Evolutionary conservation across 2,888 invertebrate species (phyloP), one percentile per base, ranked within the genome.

Genomic region (Thalpophila matura): DNA sequence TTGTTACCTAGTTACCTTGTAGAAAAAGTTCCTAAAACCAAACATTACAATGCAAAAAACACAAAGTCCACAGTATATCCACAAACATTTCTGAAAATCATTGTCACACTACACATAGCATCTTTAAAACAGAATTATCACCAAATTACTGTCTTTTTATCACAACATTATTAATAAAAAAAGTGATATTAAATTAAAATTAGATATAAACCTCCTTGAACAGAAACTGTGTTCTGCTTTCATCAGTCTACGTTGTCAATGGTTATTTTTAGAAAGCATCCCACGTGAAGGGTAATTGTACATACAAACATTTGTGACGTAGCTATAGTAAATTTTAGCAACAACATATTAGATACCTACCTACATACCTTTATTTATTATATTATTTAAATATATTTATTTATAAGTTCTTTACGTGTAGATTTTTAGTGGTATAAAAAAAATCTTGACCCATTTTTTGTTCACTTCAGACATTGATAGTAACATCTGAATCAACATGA

Each of bases 191-290:
- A 31, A 40, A 40, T 46, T 18, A 37, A n/a, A n/a, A 64, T 64
- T 53, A 42, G 51, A 33, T 43, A 35, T 63, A 68, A 76, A 73
- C 47, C 67, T 61, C 61, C 61, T 64, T 67, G 45, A 61, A 70
- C 37, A 54, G 46, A 72, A 62, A 51, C 58, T 55, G 57, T 67
- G 61, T 71, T 66, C 61, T 72, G 62, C 60, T 76, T 77, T 64
- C 74, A 74, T 70, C 74, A 54, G 70, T 79, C 75, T 79, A 74
- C 79, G 80, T 86, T 87, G 89, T 87, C 85, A 87, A 76, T 80
- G 81, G 89, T 83, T 94, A 94, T 93, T 91, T 90, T 86, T 94
- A 94, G 93, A 89, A 80, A 80, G 60, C 90, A 88, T 85, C 90
- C 89, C 90, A 92, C 89, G 81, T 91, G 90, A 91, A 86, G 86